Conservation (phyloP, 37 sponge, comb jelly and placozoan genomes). For the Amphimedon queenslandica region DNA sequence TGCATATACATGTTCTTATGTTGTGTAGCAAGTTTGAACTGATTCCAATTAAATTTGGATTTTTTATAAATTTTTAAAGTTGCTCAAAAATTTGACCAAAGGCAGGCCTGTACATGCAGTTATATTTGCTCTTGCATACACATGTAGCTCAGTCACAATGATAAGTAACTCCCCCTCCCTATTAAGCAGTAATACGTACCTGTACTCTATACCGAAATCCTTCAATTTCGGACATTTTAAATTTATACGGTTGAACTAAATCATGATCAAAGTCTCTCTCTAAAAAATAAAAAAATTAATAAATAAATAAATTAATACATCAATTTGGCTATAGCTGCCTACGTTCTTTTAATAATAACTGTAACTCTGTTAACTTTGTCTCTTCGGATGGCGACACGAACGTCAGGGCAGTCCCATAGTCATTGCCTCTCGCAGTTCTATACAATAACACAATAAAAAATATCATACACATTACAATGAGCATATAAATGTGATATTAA, state of each 20-base stretch:
- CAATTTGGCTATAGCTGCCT: background rate
- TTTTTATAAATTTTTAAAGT: too few relatives aligned
- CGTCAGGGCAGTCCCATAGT: conserved; percentile 81
- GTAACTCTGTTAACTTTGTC: conserved; percentile 28
- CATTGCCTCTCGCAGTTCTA: conserved; percentile 88
- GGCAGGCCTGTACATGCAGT: background rate
- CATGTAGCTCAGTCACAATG: background rate
- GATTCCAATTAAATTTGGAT: too few relatives aligned
- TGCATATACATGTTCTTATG: too few relatives aligned
- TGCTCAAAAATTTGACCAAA: too few relatives aligned
- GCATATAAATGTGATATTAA: too few relatives aligned
- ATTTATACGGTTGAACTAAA: conserved; percentile 73
- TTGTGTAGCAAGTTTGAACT: too few relatives aligned
- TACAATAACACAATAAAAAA: background rate
- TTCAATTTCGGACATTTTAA: conserved; percentile 95
- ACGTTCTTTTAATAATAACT: conserved; percentile 33
- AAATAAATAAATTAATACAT: too few relatives aligned
- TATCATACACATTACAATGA: background rate
- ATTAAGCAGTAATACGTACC: too few relatives aligned
- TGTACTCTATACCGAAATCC: conserved; percentile 90
- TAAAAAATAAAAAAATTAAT: too few relatives aligned
- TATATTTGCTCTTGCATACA: background rate
- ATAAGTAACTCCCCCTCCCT: too few relatives aligned
- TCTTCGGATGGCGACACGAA: conserved; percentile 78
- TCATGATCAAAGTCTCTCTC: too few relatives aligned